Evolutionary conservation across 37 sponge, comb jelly and placozoan genomes (phyloP), one percentile per base, ranked within the genome.

Genomic region (Ephydatia muelleri): DNA sequence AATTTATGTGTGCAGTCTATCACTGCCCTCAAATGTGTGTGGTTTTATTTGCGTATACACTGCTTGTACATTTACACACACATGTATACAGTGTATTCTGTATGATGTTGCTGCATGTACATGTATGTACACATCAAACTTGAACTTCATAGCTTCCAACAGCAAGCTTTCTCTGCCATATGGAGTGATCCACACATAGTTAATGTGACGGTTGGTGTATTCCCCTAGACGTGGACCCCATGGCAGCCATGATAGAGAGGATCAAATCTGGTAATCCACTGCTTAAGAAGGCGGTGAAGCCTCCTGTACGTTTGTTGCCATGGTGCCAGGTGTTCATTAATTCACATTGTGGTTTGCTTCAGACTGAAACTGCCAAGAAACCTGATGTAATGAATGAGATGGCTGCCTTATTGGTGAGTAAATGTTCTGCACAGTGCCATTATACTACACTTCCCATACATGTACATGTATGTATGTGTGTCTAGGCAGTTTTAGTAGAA

Each of bases 231-330:
- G 81, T 77, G 14, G 93, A 93, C 33, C 90, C 93, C 6, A 89
- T 93, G 93, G 86, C 84, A 11, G 90, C 74, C n/a, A 93, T 93
- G 93, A 34, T 93, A 74, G 84, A 81, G 21, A 76, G 87, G 35
- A 89, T 93, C 37, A 47, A 75, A 28, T 76, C 67, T 49, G 93
- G 93, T 48, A 93, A 93, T 73, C 78, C 88, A 0, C 57, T 39
- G 6, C 79, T 92, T 19, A 92, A 78, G 67, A 88, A 82, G 64
- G 89, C 88, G 48, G 32, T 49, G 57, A 26, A 29, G 67, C 30
- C 25, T 79, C 79, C 48, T 57, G 79, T 39, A 79, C 5, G 25
- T 57, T 29, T 65, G 65, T 64, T 49, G 67, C 64, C 79, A 39
- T 77, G 30, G 30, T 73, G 14, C 35, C 28, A 19, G 25, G n/a